Percentiles rank a stretch among this genome's conserved stretches.
Evolutionary conservation across 2,888 invertebrate genomes (phyloP).

Genomic region (Sepioteuthis lessoniana): DNA sequence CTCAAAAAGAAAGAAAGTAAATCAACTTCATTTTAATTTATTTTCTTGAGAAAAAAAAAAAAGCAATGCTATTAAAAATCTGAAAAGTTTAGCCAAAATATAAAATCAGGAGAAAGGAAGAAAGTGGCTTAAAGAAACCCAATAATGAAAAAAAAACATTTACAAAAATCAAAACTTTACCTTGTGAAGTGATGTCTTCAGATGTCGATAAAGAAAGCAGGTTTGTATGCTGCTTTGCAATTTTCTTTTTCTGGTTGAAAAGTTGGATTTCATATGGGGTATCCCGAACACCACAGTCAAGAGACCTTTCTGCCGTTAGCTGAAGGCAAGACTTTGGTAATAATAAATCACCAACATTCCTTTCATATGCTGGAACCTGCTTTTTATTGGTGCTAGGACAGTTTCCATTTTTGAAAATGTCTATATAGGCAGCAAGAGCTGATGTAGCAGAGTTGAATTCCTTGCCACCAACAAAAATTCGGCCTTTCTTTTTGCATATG

Average conservation of each 20-base stretch:
- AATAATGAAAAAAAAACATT: not conserved
- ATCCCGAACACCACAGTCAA: not conserved
- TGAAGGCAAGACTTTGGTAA: not conserved
- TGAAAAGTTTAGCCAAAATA: not conserved
- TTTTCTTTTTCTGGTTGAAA: not conserved
- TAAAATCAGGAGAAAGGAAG: not conserved
- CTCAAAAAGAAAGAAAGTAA: too few relatives aligned
- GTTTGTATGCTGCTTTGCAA: not conserved
- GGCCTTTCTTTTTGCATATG: not conserved
- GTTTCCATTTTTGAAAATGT: not conserved
- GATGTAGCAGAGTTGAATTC: not conserved
- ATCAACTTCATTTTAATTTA: too few relatives aligned
- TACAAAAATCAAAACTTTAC: not conserved
- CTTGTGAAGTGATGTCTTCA: not conserved
- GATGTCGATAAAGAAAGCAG: not conserved
- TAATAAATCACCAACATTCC: not conserved
- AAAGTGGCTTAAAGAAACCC: not conserved
- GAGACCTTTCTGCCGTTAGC: not conserved
- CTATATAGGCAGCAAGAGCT: not conserved
- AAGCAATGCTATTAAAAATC: too few relatives aligned
- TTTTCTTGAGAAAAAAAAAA: too few relatives aligned
- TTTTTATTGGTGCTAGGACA: not conserved
- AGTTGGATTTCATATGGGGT: not conserved
- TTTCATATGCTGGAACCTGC: not conserved
- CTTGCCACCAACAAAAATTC: not conserved